phyloP scores from a whole-genome alignment of 2,797 vertebrate species.

The Gouania willdenowi region DNA sequence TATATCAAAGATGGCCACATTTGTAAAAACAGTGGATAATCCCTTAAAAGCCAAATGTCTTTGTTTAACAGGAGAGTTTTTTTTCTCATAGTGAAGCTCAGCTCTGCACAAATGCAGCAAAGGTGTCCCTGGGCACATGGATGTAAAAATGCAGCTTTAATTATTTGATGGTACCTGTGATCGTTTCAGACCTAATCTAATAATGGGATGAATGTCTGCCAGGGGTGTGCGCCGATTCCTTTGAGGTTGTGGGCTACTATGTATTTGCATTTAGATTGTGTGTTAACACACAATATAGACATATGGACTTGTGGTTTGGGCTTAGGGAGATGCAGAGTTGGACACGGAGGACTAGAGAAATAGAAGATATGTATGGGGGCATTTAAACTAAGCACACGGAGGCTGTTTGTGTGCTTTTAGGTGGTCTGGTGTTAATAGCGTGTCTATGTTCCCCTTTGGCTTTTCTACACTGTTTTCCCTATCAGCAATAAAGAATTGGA shows the following conservation, averaged over 20 bases:
- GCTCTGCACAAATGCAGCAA: background rate
- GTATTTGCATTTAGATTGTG: conserved; percentile 74
- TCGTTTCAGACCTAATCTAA: conserved; percentile 29
- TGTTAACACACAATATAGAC: conserved; percentile 43
- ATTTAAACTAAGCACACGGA: background rate
- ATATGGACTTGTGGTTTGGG: conserved; percentile 21
- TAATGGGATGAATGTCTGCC: conserved; percentile 25
- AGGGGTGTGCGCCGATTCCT: conserved; percentile 23
- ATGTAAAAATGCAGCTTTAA: conserved; percentile 36
- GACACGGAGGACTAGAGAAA: conserved; percentile 1
- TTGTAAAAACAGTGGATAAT: too few species aligned
- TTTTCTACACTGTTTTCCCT: conserved; percentile 20
- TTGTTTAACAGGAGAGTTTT: too few species aligned
- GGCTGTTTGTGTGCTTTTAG: conserved; percentile 21
- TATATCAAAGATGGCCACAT: too few species aligned
- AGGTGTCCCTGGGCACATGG: conserved; percentile 8
- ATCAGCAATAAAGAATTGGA: conserved; percentile 35
- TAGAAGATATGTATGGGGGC: conserved; percentile 7
- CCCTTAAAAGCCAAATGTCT: too few species aligned
- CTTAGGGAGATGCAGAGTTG: background rate
- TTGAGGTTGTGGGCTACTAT: conserved; percentile 32
- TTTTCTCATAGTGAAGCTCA: background rate
- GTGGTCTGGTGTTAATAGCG: conserved; percentile 42
- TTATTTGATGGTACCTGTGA: conserved; percentile 52
- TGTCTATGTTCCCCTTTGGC: conserved; percentile 15